A percentile compares a stretch with the other conserved stretches of the same genome.
phyloP scores from a whole-genome alignment of 2,797 vertebrate species.

The Aldrovandia affinis region DNA sequence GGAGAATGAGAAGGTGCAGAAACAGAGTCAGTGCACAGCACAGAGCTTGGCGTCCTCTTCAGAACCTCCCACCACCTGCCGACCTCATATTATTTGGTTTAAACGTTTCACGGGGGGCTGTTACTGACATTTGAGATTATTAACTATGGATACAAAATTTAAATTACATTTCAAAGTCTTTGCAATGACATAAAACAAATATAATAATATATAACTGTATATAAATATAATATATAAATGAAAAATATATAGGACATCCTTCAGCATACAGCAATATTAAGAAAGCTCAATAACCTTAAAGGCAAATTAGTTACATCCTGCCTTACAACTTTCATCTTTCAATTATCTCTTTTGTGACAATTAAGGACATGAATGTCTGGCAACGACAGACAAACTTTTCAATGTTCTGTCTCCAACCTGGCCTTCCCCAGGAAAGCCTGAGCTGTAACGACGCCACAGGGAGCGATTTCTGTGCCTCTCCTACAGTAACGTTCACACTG shows the following conservation, averaged over 20 bases:
- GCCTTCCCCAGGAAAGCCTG: not conserved
- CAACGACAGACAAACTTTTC: not conserved
- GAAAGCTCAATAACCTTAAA: not conserved
- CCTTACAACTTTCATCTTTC: not conserved
- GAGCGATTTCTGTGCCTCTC: not conserved
- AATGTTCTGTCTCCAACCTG: not conserved
- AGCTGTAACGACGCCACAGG: not conserved
- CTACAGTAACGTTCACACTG: not conserved
- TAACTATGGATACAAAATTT: too few relatives aligned
- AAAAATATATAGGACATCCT: not conserved
- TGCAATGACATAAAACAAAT: not conserved
- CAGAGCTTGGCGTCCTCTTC: not conserved
- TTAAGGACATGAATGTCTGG: not conserved
- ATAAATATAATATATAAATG: not conserved
- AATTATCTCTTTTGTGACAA: not conserved
- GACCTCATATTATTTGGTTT: not conserved
- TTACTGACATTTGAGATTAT: too few relatives aligned
- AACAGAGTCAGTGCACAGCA: conserved; percentile 31
- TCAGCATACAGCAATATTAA: not conserved
- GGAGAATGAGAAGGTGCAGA: conserved; percentile 31
- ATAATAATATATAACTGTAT: not conserved
- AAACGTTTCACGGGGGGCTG: too few relatives aligned
- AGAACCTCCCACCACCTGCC: not conserved
- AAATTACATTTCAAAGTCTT: not conserved
- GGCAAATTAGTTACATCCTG: not conserved